Evolutionary conservation across 2,888 invertebrate species (phyloP), one percentile per base, ranked within the genome.

Genomic region (Vanessa cardui): DNA sequence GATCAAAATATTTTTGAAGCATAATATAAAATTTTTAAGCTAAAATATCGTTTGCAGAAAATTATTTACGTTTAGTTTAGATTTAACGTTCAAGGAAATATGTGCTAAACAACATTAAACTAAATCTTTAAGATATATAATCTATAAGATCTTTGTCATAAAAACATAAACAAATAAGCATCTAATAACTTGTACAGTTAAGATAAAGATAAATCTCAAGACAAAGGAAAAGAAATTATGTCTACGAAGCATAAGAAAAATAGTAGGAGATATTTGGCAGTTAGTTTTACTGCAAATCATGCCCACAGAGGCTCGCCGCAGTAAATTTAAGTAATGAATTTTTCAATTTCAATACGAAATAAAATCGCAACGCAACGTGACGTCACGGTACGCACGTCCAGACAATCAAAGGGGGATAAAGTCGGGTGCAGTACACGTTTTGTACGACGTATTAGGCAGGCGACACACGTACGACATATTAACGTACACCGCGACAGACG

Each of bases 371-470:
- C 52, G 45, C 65, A 63, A 75, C 79, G 76, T 80, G 79, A 80
- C 80, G 78, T 82, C 78, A 78, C 78, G 77, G 63, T 71, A 68
- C 80, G 79, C 89, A 88, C 88, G 88, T 88, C 80, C 81, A 76
- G 84, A 85, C 88, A 89, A 89, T 89, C 89, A 88, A 84, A 87
- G 83, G 81, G 80, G 84, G 83, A 86, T 86, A 86, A 87, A 87
- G 86, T 79, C 78, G 78, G 76, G 77, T 83, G 80, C 80, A 76
- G 74, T 70, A 66, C 73, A 73, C 73, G 74, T 76, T 75, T 77
- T 72, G 76, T 76, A 73, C 67, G 67, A 69, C 15, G 73, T 80
- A 84, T 89, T 87, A 87, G 82, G 84, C 83, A 86, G 74, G 81
- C 87, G 72, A 62, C 77, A 73, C 89, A 89, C 89, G 89, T 88